Percentiles rank a stretch among this genome's conserved stretches.
Evolutionary conservation across 2,113 vertebrate species (phyloP).

Genomic region (Trachemys scripta): DNA sequence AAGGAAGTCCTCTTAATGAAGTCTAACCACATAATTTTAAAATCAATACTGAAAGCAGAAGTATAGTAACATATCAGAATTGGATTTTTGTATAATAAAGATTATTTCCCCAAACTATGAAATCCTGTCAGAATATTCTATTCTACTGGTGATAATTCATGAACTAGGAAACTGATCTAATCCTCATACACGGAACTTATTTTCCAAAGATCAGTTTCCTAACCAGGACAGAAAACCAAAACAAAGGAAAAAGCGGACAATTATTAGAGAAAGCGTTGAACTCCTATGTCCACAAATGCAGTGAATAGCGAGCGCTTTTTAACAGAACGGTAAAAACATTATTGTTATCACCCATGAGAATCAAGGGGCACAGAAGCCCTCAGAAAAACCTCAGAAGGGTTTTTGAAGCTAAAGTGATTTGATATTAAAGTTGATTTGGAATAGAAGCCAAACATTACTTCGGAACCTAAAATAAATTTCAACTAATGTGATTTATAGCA

Average conservation of each 20-base stretch:
- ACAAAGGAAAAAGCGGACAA: neutral
- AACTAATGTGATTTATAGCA: neutral
- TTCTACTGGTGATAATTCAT: accelerated
- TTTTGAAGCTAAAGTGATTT: neutral
- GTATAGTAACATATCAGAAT: neutral
- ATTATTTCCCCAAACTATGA: neutral
- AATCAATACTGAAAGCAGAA: neutral
- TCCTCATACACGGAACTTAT: neutral
- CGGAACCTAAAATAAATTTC: neutral
- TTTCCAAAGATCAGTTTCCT: neutral
- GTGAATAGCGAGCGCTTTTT: neutral
- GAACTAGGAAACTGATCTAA: neutral
- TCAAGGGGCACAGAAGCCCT: neutral
- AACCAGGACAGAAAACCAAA: neutral
- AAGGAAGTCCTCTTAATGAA: neutral
- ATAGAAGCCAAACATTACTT: neutral
- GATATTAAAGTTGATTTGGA: neutral
- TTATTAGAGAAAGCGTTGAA: accelerated
- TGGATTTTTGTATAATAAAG: accelerated
- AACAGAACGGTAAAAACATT: neutral
- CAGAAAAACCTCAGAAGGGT: neutral
- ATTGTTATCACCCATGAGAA: neutral
- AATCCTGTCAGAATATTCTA: neutral
- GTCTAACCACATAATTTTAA: neutral
- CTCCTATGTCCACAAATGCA: neutral